phyloP scores from a whole-genome alignment of 2,113 vertebrate species.

The Natator depressus region DNA sequence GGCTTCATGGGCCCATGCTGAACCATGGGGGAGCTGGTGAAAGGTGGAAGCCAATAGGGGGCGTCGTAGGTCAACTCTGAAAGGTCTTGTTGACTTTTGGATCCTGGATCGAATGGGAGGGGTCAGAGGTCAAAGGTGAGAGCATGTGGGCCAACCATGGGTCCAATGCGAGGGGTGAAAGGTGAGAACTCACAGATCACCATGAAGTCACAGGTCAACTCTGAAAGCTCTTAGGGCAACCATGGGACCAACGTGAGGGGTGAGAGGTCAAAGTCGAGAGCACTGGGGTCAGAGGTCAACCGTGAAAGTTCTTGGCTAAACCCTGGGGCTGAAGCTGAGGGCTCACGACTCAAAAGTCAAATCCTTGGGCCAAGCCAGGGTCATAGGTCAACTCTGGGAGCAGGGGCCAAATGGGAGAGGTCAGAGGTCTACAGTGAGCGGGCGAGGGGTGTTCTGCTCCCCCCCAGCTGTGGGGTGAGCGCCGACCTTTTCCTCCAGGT shows the following conservation, averaged over 20 bases:
- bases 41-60: background rate
- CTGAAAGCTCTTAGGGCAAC: background rate
- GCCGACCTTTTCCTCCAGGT: slow-evolving; percentile 16
- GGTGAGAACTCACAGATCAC: background rate
- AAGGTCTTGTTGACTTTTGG: background rate
- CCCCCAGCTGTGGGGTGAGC: background rate
- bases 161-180: background rate
- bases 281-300: background rate
- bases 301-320: background rate
- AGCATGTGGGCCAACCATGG: background rate
- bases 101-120: background rate
- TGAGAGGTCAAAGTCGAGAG: background rate
- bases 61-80: background rate
- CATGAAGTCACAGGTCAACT: too few species aligned
- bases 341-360: too few species aligned
- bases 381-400: background rate
- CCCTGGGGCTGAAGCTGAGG: too few species aligned
- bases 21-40: too few species aligned
- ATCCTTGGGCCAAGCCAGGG: too few species aligned
- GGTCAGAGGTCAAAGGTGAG: background rate
- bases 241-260: too few species aligned
- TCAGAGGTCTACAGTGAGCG: background rate
- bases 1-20: rapidly evolving
- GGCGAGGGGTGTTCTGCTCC: too few species aligned
- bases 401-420: background rate